phyloP scores from a whole-genome alignment of 2,113 vertebrate genomes.

The Chunga burmeisteri region DNA sequence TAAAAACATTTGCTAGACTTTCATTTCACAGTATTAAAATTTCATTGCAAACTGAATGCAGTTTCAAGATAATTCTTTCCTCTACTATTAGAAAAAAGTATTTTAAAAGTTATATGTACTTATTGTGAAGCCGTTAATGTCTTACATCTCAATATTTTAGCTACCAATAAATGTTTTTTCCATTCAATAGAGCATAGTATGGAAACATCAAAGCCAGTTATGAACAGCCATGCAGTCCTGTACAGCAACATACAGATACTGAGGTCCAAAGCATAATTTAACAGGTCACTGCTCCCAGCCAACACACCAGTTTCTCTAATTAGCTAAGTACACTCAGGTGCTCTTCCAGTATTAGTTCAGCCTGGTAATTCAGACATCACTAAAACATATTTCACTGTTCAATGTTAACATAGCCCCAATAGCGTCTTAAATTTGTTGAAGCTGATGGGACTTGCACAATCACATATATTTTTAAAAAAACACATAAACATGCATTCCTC shows the following conservation, averaged over 20 bases:
- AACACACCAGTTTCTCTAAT: not conserved
- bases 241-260: not conserved
- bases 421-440: not conserved
- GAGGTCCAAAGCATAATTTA: not conserved
- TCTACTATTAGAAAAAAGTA: not conserved
- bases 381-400: not conserved
- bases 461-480: not conserved
- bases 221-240: not conserved
- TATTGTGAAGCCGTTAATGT: not conserved
- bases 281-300: not conserved
- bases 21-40: not conserved
- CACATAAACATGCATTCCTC: not conserved
- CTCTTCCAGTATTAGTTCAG: not conserved
- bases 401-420: not conserved
- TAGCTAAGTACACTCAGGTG: not conserved
- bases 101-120: not conserved
- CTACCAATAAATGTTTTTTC: not conserved
- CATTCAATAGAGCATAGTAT: not conserved
- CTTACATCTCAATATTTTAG: not conserved
- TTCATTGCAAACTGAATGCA: not conserved
- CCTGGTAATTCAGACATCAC: not conserved
- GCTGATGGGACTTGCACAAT: not conserved
- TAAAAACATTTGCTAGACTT: not conserved
- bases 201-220: not conserved
- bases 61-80: not conserved